A percentile compares a stretch with the other conserved stretches of the same genome.
These are phyloP conservation scores for Ciconia nigra DNA, from an alignment of 2,797 vertebrate genomes.

Conservation along the genomic window DNA sequence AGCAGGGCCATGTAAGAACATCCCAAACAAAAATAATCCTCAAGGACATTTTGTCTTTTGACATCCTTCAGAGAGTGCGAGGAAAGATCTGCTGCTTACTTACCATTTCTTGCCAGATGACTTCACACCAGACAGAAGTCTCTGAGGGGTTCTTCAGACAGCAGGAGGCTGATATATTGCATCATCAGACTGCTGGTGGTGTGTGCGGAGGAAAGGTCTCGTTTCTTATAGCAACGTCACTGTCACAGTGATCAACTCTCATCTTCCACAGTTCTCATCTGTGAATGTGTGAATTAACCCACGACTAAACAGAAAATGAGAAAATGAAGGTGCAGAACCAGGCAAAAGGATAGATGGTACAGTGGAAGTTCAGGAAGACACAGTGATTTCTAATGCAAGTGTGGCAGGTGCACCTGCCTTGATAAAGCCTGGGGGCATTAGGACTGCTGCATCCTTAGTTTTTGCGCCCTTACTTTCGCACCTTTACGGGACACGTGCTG, in stretches of 20 bases:
- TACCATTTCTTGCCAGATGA: neutral
- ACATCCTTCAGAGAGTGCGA: neutral
- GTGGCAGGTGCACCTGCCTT: too few species aligned
- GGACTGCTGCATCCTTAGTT: too few species aligned
- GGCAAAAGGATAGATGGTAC: neutral
- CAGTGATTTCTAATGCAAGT: neutral
- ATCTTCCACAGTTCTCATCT: neutral
- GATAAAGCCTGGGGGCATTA: too few species aligned
- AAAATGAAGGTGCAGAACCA: neutral
- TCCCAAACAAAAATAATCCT: neutral
- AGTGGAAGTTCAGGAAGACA: neutral
- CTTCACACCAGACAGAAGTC: neutral
- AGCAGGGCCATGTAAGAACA: neutral
- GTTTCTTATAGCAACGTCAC: neutral
- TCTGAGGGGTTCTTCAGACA: neutral
- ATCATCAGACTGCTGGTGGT: neutral
- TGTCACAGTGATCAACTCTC: neutral
- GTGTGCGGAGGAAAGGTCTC: neutral
- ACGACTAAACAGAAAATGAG: neutral
- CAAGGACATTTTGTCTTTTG: neutral
- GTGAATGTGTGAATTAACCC: neutral
- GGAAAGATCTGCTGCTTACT: neutral
- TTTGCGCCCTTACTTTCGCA: too few species aligned
- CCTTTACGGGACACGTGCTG: too few species aligned
- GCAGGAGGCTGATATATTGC: neutral